These are phyloP conservation scores for Megaceryle torquata DNA, from an alignment of 2,113 vertebrate species.

Conservation along the genomic window DNA sequence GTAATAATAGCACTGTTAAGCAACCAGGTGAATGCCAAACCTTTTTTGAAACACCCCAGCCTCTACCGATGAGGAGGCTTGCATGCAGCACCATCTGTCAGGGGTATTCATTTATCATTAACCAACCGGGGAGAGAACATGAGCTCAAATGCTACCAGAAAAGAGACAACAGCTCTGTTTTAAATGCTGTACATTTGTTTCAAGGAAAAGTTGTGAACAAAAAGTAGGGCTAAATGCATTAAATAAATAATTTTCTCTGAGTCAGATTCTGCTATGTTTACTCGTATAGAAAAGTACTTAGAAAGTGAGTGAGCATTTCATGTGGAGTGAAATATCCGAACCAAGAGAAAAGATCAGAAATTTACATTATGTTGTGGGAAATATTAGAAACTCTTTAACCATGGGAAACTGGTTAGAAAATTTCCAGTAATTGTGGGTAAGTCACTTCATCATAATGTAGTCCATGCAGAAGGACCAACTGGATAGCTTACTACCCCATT, in stretches of 20 bases:
- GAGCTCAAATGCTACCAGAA: not conserved
- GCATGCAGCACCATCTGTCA: not conserved
- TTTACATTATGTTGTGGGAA: not conserved
- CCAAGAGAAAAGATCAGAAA: not conserved
- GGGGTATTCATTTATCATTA: not conserved
- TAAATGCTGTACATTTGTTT: not conserved
- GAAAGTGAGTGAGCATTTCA: conserved; percentile 9
- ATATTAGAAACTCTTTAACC: not conserved
- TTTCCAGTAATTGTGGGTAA: not conserved
- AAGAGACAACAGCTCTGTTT: not conserved
- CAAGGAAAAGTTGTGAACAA: not conserved
- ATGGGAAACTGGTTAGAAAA: not conserved
- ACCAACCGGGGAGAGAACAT: not conserved
- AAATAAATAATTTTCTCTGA: conserved; percentile 51
- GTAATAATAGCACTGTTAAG: not conserved
- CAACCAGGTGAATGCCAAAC: not conserved
- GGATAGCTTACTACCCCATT: not conserved
- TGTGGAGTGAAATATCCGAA: not conserved
- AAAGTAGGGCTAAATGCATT: conserved; percentile 30
- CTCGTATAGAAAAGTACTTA: conserved; percentile 29
- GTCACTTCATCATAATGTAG: not conserved
- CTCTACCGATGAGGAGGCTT: not conserved
- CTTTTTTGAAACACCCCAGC: not conserved
- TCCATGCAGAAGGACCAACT: not conserved
- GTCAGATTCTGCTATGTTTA: conserved; percentile 17